Evolutionary conservation across 2,113 vertebrate species (phyloP).

Genomic region (rabbit (Oryctolagus cuniculus)): DNA sequence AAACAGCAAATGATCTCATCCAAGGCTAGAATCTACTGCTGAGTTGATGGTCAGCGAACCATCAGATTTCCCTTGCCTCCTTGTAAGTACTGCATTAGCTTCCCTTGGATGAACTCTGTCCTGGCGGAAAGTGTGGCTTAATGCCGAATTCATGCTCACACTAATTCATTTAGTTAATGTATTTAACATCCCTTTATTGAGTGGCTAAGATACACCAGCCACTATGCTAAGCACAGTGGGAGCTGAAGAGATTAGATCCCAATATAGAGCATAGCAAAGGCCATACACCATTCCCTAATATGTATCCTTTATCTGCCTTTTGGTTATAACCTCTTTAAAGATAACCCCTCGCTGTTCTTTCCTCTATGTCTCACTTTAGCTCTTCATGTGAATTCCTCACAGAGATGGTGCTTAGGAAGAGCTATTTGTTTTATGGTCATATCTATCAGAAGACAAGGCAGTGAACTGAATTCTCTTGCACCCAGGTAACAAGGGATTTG

Average conservation of each 20-base stretch:
- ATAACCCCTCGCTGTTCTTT: constrained; percentile 46
- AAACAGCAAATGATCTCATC: constrained; percentile 55
- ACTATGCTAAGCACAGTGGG: constrained; percentile 61
- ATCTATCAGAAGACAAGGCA: constrained; percentile 57
- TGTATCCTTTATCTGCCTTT: constrained; percentile 37
- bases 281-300: constrained; percentile 21
- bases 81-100: constrained; percentile 68
- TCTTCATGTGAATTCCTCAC: constrained; percentile 45
- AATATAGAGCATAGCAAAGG: constrained; percentile 54
- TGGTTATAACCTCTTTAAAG: constrained; percentile 57
- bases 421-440: constrained; percentile 10
- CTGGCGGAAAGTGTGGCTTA: constrained; percentile 21
- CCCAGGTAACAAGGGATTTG: constrained; percentile 49
- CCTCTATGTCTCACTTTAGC: constrained; percentile 35
- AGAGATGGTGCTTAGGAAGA: constrained; percentile 12
- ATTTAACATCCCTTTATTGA: constrained; percentile 64
- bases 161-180: constrained; percentile 69
- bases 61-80: constrained; percentile 29
- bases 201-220: constrained; percentile 47
- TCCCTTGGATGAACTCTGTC: constrained; percentile 55
- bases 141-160: constrained; percentile 60
- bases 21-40: constrained; percentile 50
- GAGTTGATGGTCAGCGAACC: constrained; percentile 55
- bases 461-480: constrained; percentile 49
- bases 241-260: constrained; percentile 34